Evolutionary conservation across 2,797 vertebrate genomes (phyloP).

Genomic region (Coregonus ussuriensis): DNA sequence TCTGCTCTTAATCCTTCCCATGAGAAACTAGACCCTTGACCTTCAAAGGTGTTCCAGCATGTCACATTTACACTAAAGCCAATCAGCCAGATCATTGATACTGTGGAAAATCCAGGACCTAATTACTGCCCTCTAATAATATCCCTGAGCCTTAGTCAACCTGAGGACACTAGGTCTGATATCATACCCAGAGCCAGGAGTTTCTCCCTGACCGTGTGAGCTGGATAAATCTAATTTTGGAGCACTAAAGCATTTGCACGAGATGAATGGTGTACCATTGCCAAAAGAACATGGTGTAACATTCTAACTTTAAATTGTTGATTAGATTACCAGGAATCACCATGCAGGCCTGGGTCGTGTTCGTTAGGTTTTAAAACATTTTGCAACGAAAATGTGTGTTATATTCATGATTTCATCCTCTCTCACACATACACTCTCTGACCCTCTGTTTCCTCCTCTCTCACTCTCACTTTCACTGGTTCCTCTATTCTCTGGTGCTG

Average conservation of each 20-base stretch:
- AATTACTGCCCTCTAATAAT: not conserved
- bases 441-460: no score
- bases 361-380: not conserved
- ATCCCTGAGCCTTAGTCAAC: not conserved
- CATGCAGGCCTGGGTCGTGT: conserved; percentile 25
- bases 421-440: no score
- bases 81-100: not conserved
- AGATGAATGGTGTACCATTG: conserved; percentile 29
- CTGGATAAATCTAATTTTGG: conserved; percentile 3
- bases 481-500: not conserved
- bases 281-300: conserved; percentile 27
- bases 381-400: not conserved
- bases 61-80: not conserved
- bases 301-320: conserved; percentile 23
- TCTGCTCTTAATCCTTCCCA: conserved; percentile 3
- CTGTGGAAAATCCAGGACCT: no score
- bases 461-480: no score
- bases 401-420: no score
- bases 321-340: conserved; percentile 35
- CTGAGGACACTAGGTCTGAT: not conserved
- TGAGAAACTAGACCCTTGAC: not conserved
- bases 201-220: no score
- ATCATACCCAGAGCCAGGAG: no score
- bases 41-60: not conserved
- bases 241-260: conserved; percentile 18